phyloP scores from a whole-genome alignment of 1,140 invertebrate genomes.

The Sycophila sp. region DNA sequence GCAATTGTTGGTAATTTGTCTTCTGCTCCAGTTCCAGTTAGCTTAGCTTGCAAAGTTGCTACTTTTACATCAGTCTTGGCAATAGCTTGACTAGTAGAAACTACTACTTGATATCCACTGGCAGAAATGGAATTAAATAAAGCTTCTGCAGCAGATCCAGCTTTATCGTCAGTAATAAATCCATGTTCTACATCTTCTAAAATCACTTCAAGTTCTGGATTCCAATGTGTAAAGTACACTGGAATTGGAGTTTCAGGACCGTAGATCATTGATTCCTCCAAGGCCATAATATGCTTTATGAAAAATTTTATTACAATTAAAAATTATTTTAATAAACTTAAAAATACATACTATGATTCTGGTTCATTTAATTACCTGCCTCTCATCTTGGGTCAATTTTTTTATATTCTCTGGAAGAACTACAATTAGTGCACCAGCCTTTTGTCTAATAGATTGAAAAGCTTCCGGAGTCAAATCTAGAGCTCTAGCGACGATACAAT shows the following conservation, averaged over 20 bases:
- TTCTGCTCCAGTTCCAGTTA: conserved; percentile 81
- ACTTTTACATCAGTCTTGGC: conserved; percentile 83
- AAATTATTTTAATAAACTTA: conserved; percentile 5
- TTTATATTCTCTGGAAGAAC: conserved; percentile 83
- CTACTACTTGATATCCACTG: conserved; percentile 90
- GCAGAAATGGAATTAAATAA: conserved; percentile 88
- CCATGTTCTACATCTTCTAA: conserved; percentile 77
- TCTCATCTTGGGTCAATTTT: conserved; percentile 73
- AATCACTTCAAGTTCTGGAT: conserved; percentile 77
- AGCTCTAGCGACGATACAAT: conserved; percentile 85
- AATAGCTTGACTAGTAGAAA: conserved; percentile 76
- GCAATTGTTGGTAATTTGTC: conserved; percentile 88
- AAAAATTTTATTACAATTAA: conserved; percentile 39
- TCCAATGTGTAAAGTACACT: conserved; percentile 88
- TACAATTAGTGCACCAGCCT: conserved; percentile 86
- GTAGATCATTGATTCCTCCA: conserved; percentile 84
- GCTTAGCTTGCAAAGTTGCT: conserved; percentile 85
- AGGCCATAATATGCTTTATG: conserved; percentile 75
- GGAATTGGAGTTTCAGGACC: conserved; percentile 84
- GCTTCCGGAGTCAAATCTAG: conserved; percentile 81
- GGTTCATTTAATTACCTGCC: conserved; percentile 70
- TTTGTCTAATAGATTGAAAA: conserved; percentile 79
- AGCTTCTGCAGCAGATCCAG: conserved; percentile 77
- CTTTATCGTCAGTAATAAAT: conserved; percentile 68
- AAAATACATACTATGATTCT: conserved; percentile 2